Evolutionary conservation across 2,113 vertebrate species (phyloP), one percentile per base, ranked within the genome.

Genomic region (Labeo catla): DNA sequence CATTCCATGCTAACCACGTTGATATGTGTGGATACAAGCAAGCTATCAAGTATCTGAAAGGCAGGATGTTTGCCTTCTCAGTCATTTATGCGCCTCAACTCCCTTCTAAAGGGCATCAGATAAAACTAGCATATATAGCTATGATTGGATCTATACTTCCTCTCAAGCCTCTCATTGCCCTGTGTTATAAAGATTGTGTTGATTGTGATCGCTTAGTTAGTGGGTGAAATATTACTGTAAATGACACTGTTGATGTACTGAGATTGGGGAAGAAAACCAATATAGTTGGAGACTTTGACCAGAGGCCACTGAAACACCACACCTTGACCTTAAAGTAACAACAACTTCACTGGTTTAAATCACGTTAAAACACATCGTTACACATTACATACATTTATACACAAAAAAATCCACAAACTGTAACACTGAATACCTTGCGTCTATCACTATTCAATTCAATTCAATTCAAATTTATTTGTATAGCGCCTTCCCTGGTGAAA

Each of bases 211-310:
- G 8, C 34, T 70, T 39, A 7, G 39, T 70, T 7, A 43, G 3
- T 4, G 72, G 1, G 10, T 74, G 43, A 10, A 13, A 23, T 74
- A 74, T 74, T 47, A 23, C 72, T 49, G 43, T 43, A 74, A 74
- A 74, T 74, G 43, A 7, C 68, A 74, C 43, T 12, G 72, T 21
- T n/a, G 21, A 23, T 74, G 72, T 23, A 34, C 63, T 28, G 63
- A 65, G 10, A 49, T 13, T 23, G 45, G 43, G 4, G 36, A 45
- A 72, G 43, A 49, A 74, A 23, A 49, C 21, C 7, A 1, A n/a
- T 74, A 74, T 13, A 23, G 49, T n/a, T 28, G 19, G 43, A 47
- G 72, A 74, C 72, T 49, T 74, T 74, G 72, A 74, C 43, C 72
- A 49, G 23, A 65, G n/a, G 23, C 63, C 43, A 74, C 72, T n/a